Base-by-base conservation (phyloP, 2,113 vertebrate species). In the Struthio camelus region DNA sequence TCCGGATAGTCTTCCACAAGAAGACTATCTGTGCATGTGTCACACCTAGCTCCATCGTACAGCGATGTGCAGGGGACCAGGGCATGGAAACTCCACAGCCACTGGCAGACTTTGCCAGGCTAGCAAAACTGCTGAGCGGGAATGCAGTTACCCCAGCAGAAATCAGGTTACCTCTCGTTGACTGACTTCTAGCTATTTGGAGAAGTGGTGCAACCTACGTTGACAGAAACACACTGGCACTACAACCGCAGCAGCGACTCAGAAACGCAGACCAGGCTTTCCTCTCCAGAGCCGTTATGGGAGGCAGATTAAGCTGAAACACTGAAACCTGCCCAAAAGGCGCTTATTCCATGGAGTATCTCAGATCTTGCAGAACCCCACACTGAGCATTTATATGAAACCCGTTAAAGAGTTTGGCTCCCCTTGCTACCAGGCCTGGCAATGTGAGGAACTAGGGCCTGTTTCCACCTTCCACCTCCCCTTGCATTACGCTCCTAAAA, bases 1-100 rank as follows among this genome's bases (percentile, higher is more conserved):
- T 77, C 0, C 3, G 54, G 16, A 80, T 1, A 25, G 16, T 17
- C 24, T 65, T 24, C 27, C 51, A 4, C 4, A 25, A 66, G 23
- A 32, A 25, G 11, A 67, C 17, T 30, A n/a, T 34, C n/a, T 61
- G 12, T 28, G 44, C 0, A 0, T 11, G 28, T 19, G 46, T 48
- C 46, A 48, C 46, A 48, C 19, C 18, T 48, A 48, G 46, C 46
- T 19, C 46, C 46, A 48, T 19, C 18, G 46, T 19, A 48, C 46
- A 48, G 44, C 15, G 44, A 15, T 15, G 44, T 46, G 44, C 46
- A 48, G 46, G 7, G 46, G 6, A 48, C 46, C 46, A 48, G 46
- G 46, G 46, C 46, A 48, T 48, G 46, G 18, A 19, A 48, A 48
- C 46, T 18, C 19, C 46, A 48, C 46, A 48, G 46, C 46, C 46